These are phyloP conservation scores for Eutolmus rufibarbis DNA, from an alignment of 2,888 invertebrate genomes.

Conservation along the genomic window DNA sequence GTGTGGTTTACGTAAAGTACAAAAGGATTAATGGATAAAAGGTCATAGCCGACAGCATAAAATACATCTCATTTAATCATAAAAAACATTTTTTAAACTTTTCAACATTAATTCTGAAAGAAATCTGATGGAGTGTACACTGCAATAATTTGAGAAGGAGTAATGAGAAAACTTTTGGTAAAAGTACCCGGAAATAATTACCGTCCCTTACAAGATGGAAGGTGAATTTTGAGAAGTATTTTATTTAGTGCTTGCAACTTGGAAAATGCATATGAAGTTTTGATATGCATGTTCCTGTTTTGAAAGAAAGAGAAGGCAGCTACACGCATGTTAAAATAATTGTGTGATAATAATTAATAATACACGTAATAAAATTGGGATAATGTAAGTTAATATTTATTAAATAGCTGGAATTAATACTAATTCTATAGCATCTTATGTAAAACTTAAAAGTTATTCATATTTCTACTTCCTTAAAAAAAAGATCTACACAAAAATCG, in stretches of 20 bases:
- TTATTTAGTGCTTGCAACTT: background rate
- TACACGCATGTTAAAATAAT: background rate
- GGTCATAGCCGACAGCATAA: background rate
- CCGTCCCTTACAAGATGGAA: background rate
- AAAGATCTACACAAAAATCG: no score
- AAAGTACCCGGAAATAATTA: background rate
- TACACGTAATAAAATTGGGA: background rate
- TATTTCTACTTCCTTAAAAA: no score
- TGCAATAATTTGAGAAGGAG: background rate
- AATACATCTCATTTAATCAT: background rate
- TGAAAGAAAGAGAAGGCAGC: background rate
- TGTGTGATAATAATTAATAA: background rate
- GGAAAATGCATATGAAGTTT: background rate
- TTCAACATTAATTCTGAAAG: background rate
- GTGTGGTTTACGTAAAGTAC: background rate
- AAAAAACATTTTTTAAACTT: background rate
- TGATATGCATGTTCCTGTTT: background rate
- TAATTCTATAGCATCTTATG: no score
- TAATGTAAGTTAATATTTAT: no score
- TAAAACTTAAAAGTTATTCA: background rate
- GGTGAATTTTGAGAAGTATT: background rate
- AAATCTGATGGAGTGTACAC: background rate
- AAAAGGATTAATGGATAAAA: background rate
- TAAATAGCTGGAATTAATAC: no score
- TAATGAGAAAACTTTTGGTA: background rate